phyloP scores from a whole-genome alignment of 1,140 invertebrate species.

The Colletes latitarsis region DNA sequence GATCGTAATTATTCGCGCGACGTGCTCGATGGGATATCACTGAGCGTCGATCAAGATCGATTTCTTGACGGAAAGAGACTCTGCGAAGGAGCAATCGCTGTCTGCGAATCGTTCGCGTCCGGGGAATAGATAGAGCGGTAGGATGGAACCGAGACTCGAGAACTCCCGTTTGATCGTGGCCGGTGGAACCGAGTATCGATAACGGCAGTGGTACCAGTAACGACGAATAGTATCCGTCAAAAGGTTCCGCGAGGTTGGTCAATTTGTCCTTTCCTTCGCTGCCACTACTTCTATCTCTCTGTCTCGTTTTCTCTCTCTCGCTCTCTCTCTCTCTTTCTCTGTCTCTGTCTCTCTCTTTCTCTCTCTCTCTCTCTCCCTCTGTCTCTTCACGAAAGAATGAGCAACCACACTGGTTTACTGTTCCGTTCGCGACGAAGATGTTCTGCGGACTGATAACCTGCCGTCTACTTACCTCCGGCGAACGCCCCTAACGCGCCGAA shows the following conservation, averaged over 20 bases:
- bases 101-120: neutral
- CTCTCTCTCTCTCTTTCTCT: slow-evolving; percentile 3
- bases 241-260: slow-evolving; percentile 40
- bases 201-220: slow-evolving; percentile 23
- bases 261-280: slow-evolving; percentile 46
- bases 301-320: neutral
- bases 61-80: neutral
- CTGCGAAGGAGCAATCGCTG: neutral
- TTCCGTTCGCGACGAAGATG: slow-evolving; percentile 78
- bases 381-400: slow-evolving; percentile 35
- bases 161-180: slow-evolving; percentile 36
- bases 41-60: neutral
- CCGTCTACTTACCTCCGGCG: slow-evolving; percentile 77
- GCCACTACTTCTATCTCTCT: neutral
- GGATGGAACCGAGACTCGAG: neutral
- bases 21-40: neutral
- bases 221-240: slow-evolving; percentile 38
- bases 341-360: slow-evolving; percentile 4
- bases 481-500: slow-evolving; percentile 74
- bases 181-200: slow-evolving; percentile 19
- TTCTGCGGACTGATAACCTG: slow-evolving; percentile 79
- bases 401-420: slow-evolving; percentile 50
- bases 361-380: neutral
- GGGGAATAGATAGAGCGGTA: neutral
- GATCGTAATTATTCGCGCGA: neutral